Conservation (phyloP, 2,113 vertebrate species). For the Lethenteron reissneri region DNA sequence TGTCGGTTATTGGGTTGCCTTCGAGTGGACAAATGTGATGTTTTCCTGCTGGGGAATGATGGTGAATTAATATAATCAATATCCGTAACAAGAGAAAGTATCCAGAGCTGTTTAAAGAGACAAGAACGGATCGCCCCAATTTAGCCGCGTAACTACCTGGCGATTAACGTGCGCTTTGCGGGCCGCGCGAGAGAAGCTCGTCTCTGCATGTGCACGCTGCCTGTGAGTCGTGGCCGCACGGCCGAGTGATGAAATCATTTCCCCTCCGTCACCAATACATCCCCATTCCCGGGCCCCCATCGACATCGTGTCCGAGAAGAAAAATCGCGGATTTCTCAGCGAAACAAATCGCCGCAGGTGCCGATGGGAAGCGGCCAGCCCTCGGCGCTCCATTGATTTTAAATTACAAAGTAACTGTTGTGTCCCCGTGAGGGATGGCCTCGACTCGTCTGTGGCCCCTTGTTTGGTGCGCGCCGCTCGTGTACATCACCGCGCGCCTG, state of each 20-base stretch:
- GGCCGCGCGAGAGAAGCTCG: too few relatives aligned
- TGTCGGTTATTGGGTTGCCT: too few relatives aligned
- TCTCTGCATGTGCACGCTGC: background rate
- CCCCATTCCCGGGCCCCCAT: background rate
- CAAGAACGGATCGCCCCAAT: too few relatives aligned
- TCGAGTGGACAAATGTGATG: too few relatives aligned
- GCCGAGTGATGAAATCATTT: slow-evolving; percentile 2
- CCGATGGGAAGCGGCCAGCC: slow-evolving; percentile 23
- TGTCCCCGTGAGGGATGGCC: slow-evolving; percentile 31
- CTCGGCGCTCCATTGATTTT: slow-evolving; percentile 30
- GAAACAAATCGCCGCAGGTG: slow-evolving; percentile 27
- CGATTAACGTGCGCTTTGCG: too few relatives aligned
- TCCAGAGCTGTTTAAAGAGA: too few relatives aligned
- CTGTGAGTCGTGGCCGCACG: background rate
- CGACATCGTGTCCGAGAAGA: slow-evolving; percentile 2
- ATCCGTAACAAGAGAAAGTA: too few relatives aligned
- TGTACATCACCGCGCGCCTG: slow-evolving; percentile 4
- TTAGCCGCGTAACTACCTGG: too few relatives aligned
- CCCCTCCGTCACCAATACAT: background rate
- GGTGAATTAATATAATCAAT: too few relatives aligned
- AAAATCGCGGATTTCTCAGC: slow-evolving; percentile 13
- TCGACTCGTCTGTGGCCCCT: background rate
- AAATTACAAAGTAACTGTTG: slow-evolving; percentile 37
- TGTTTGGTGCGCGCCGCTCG: slow-evolving; percentile 3
- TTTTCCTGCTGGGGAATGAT: too few relatives aligned